phyloP scores from a whole-genome alignment of 2,113 vertebrate genomes.

The Misgurnus anguillicaudatus region DNA sequence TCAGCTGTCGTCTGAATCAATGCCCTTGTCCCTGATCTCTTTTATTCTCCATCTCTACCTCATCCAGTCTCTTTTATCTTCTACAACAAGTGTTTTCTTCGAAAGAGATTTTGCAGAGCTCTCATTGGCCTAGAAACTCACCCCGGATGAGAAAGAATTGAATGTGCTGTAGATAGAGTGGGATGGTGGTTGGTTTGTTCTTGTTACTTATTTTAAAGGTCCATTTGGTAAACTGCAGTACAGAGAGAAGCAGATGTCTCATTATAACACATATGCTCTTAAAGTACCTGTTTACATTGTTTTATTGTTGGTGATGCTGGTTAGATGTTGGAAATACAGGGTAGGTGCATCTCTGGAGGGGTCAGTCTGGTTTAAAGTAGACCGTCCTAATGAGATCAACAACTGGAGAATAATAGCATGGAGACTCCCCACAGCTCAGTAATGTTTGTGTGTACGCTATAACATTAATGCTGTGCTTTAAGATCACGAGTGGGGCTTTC shows the following conservation, averaged over 20 bases:
- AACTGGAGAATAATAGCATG: not conserved
- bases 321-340: conserved; percentile 17
- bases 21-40: not conserved
- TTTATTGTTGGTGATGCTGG: conserved; percentile 44
- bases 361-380: not conserved
- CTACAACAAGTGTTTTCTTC: conserved; percentile 1
- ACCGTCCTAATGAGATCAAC: conserved; percentile 16
- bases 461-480: not conserved
- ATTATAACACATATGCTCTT: conserved; percentile 37
- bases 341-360: conserved; percentile 10
- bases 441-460: not conserved
- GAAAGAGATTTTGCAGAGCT: conserved; percentile 32
- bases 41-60: conserved; percentile 3
- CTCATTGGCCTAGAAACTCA: not conserved
- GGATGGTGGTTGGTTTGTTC: conserved; percentile 45
- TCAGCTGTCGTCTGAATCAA: not conserved
- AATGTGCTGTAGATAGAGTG: conserved; percentile 2
- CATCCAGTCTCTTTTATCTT: not conserved
- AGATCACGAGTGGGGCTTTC: not conserved
- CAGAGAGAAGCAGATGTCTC: conserved; percentile 32
- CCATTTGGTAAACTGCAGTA: conserved; percentile 44
- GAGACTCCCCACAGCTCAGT: conserved; percentile 8
- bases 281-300: conserved; percentile 12
- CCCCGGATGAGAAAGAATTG: conserved; percentile 19
- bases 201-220: conserved; percentile 21